Evolutionary conservation across 2,888 invertebrate genomes (phyloP).

Genomic region (Rhamphomyia laevipes): DNA sequence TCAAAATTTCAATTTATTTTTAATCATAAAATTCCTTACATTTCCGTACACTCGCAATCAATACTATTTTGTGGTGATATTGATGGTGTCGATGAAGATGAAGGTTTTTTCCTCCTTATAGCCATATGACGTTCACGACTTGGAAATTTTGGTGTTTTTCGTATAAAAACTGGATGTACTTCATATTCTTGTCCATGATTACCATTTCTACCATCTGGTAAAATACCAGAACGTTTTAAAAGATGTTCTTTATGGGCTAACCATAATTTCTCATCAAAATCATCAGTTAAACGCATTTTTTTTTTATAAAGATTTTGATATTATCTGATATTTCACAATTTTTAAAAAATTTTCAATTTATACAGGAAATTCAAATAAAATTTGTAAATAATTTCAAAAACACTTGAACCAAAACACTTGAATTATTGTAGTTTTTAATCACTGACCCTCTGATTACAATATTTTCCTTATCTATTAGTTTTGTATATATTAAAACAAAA

Average conservation of each 20-base stretch:
- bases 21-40: too few relatives aligned
- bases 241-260: conserved; percentile 10
- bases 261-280: conserved; percentile 13
- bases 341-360: too few relatives aligned
- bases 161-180: conserved; percentile 36
- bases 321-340: too few relatives aligned
- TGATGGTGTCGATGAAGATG: conserved; percentile 11
- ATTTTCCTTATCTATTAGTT: too few relatives aligned
- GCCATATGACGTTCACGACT: conserved; percentile 57
- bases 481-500: too few relatives aligned
- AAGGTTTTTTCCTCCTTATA: conserved; percentile 45
- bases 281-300: conserved; percentile 14
- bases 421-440: too few relatives aligned
- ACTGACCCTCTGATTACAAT: too few relatives aligned
- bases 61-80: conserved; percentile 14
- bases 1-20: background rate
- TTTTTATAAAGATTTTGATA: too few relatives aligned
- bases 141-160: conserved; percentile 52
- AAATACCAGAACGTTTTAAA: conserved; percentile 1
- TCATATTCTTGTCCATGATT: conserved; percentile 18
- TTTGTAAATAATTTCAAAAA: too few relatives aligned
- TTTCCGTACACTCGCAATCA: conserved; percentile 12
- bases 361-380: too few relatives aligned
- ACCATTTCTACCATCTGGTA: background rate
- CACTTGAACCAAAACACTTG: too few relatives aligned